Evolutionary conservation across 2,888 invertebrate genomes (phyloP).

Genomic region (Pyrgus malvae): DNA sequence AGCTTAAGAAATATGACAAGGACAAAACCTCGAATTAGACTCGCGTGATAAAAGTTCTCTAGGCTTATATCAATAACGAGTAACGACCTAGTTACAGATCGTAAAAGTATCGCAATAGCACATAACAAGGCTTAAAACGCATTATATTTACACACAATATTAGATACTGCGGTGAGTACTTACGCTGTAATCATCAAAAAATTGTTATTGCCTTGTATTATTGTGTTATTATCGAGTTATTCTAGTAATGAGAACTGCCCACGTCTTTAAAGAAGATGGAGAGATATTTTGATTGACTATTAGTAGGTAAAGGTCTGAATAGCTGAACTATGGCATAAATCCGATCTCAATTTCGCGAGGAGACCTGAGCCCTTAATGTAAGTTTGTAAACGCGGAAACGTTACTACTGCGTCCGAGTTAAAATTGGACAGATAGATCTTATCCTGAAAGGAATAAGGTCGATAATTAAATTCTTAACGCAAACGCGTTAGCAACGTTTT

Average conservation of each 20-base stretch:
- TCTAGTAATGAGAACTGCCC: not conserved
- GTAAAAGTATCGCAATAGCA: conserved; percentile 15
- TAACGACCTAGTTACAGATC: conserved; percentile 9
- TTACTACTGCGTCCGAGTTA: too few species aligned
- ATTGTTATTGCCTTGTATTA: not conserved
- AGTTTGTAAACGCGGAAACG: too few species aligned
- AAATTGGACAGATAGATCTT: too few species aligned
- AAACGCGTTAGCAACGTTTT: too few species aligned
- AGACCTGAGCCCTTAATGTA: too few species aligned
- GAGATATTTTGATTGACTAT: too few species aligned
- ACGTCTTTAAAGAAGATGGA: too few species aligned
- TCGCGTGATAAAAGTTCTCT: conserved; percentile 17
- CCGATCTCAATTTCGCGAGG: too few species aligned
- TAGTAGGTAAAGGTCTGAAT: too few species aligned
- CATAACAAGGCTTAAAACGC: conserved; percentile 4
- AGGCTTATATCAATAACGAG: conserved; percentile 21
- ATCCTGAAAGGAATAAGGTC: too few species aligned
- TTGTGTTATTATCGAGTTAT: not conserved
- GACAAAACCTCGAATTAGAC: conserved; percentile 21
- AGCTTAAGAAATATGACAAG: conserved; percentile 10
- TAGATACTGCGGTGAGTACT: not conserved
- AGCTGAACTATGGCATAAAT: too few species aligned
- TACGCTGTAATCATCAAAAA: not conserved
- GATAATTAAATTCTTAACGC: too few species aligned
- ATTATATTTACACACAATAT: conserved; percentile 2